phyloP scores from a whole-genome alignment of 2,797 vertebrate species.

The Aldrovandia affinis region DNA sequence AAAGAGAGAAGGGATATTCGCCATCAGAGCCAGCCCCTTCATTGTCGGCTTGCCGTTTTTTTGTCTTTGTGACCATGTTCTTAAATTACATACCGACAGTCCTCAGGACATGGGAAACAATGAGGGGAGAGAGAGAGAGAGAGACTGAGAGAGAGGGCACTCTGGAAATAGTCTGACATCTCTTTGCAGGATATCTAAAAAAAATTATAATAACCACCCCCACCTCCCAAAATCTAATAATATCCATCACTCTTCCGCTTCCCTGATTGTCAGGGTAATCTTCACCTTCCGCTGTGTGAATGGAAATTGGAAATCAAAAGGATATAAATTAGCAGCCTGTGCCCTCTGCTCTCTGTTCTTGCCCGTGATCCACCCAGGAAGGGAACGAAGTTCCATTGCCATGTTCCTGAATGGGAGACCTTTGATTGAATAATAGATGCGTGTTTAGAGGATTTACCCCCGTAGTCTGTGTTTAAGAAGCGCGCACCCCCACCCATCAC shows the following conservation, averaged over 20 bases:
- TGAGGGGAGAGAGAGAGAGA: conserved; percentile 71
- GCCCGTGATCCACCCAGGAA: conserved; percentile 76
- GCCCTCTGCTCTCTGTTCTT: conserved; percentile 17
- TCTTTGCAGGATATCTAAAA: conserved; percentile 15
- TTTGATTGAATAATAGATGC: conserved; percentile 88
- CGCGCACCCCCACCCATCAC: conserved; percentile 75
- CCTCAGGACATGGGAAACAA: conserved; percentile 58
- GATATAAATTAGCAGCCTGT: conserved; percentile 78
- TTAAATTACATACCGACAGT: conserved; percentile 86
- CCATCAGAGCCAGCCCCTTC: conserved; percentile 68
- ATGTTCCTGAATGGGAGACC: conserved; percentile 74
- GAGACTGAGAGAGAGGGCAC: conserved; percentile 51
- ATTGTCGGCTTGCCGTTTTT: conserved; percentile 81
- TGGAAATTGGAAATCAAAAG: conserved; percentile 51
- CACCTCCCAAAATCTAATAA: conserved; percentile 63
- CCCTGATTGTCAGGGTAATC: conserved; percentile 80
- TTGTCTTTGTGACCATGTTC: conserved; percentile 81
- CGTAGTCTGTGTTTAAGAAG: conserved; percentile 81
- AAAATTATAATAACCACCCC: conserved; percentile 9
- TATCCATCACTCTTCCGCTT: conserved; percentile 74
- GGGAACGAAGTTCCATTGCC: conserved; percentile 71
- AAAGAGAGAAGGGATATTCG: neutral
- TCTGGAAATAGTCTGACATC: conserved; percentile 38
- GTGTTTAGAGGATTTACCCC: conserved; percentile 31
- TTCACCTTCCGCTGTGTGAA: conserved; percentile 77